Conservation (phyloP, 2,888 invertebrate species). For the Cheilosia grossa region DNA sequence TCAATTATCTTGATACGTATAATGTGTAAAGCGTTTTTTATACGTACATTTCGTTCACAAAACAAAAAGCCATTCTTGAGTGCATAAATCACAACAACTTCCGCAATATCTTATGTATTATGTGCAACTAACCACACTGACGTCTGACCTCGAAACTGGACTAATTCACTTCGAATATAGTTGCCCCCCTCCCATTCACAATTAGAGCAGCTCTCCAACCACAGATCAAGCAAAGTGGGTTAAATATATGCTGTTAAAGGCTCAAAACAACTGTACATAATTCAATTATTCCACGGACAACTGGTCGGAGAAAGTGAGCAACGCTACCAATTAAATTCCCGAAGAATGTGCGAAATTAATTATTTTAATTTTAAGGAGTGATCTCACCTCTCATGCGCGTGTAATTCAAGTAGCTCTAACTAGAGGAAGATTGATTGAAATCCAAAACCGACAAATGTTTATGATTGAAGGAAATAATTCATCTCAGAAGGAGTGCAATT, state of each 20-base stretch:
- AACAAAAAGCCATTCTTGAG: constrained; percentile 19
- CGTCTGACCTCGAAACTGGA: constrained; percentile 56
- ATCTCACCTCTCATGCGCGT: constrained; percentile 35
- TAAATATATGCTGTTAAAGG: neutral
- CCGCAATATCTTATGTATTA: constrained; percentile 17
- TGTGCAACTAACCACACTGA: constrained; percentile 34
- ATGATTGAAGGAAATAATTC: constrained; percentile 60
- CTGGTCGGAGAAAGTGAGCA: constrained; percentile 63
- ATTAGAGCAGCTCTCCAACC: constrained; percentile 21
- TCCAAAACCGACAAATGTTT: constrained; percentile 45
- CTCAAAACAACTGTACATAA: constrained; percentile 3
- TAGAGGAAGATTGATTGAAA: constrained; percentile 46
- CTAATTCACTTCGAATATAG: neutral
- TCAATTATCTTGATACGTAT: constrained; percentile 7
- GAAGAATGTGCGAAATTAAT: constrained; percentile 20
- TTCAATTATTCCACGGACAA: constrained; percentile 61
- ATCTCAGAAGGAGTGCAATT: constrained; percentile 17
- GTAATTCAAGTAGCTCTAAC: constrained; percentile 33
- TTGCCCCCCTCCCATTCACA: constrained; percentile 10
- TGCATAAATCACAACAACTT: constrained; percentile 60
- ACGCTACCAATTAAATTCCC: neutral
- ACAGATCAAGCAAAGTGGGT: constrained; percentile 27
- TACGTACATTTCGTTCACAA: neutral
- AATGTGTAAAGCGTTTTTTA: neutral
- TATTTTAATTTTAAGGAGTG: constrained; percentile 20